Percentiles rank a stretch among this genome's conserved stretches.
Evolutionary conservation across 2,888 invertebrate species (phyloP).

Genomic region (Rotaria macrura): DNA sequence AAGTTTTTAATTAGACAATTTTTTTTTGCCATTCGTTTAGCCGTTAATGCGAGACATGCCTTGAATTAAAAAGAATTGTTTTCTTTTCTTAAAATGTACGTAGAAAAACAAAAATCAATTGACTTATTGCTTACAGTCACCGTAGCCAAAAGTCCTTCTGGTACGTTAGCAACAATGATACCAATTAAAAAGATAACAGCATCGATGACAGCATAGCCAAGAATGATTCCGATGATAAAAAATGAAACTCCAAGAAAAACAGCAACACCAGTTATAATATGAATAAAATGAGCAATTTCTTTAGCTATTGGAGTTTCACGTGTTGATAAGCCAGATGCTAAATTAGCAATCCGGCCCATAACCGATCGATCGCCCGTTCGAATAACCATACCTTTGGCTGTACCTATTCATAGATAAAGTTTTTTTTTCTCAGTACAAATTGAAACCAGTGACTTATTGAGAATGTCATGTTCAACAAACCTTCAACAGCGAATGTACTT

Average conservation of each 20-base stretch:
- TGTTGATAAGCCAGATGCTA: constrained; percentile 58
- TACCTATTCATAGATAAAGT: constrained; percentile 32
- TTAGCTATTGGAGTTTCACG: constrained; percentile 96
- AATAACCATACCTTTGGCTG: constrained; percentile 46
- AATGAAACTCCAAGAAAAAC: constrained; percentile 73
- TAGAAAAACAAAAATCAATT: no score
- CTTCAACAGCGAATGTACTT: constrained; percentile 68
- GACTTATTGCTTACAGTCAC: constrained; percentile 61
- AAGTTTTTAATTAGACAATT: constrained; percentile 97
- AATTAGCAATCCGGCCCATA: constrained; percentile 51
- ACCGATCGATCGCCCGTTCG: constrained; percentile 49
- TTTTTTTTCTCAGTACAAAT: no score
- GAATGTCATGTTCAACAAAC: constrained; percentile 33
- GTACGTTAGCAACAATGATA: constrained; percentile 98
- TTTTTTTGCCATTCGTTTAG: constrained; percentile 97
- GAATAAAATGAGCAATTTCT: constrained; percentile 97
- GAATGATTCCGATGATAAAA: constrained; percentile 88
- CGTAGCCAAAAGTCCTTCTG: constrained; percentile 92
- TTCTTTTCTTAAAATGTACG: no score
- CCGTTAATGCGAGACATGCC: constrained; percentile 70
- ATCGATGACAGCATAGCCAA: constrained; percentile 96
- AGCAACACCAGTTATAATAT: constrained; percentile 82
- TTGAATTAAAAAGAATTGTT: background rate
- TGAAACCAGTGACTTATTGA: no score
- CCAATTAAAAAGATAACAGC: constrained; percentile 95